Conservation (phyloP, 2,888 invertebrate species). For the Stenodema calcarata region DNA sequence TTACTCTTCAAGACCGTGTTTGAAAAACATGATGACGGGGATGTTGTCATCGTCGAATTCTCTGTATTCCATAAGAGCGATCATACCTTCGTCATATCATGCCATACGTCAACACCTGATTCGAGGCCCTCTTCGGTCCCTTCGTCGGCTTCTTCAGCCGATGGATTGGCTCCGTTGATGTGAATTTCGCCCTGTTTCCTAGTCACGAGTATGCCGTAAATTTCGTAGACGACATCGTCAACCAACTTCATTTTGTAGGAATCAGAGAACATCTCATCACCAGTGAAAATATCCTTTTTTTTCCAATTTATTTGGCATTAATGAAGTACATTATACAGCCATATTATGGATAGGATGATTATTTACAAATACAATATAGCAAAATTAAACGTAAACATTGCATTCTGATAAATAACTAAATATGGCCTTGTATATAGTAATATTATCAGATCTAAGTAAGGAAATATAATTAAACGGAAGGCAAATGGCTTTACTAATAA, state of each 20-base stretch:
- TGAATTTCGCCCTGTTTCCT: slow-evolving; percentile 79
- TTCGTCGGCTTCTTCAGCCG: slow-evolving; percentile 88
- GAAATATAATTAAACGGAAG: too few species aligned
- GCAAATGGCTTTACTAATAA: too few species aligned
- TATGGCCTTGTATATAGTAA: too few species aligned
- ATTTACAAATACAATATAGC: too few species aligned
- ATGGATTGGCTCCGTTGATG: slow-evolving; percentile 91
- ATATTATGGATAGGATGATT: too few species aligned
- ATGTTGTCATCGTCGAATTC: slow-evolving; percentile 82
- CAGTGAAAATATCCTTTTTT: too few species aligned
- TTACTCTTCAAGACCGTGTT: slow-evolving; percentile 93
- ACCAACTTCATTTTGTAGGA: slow-evolving; percentile 90
- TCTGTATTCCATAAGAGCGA: slow-evolving; percentile 92
- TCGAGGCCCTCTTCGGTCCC: slow-evolving; percentile 77
- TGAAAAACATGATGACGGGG: slow-evolving; percentile 94
- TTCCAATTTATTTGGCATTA: too few species aligned
- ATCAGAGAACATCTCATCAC: slow-evolving; percentile 99
- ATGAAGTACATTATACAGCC: too few species aligned
- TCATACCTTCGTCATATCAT: slow-evolving; percentile 92
- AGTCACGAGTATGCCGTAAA: slow-evolving; percentile 81
- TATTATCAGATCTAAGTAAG: too few species aligned
- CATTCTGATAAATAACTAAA: too few species aligned
- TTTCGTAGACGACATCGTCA: slow-evolving; percentile 93
- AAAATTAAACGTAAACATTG: too few species aligned
- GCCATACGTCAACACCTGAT: slow-evolving; percentile 92